Evolutionary conservation across 2,888 invertebrate genomes (phyloP).

Genomic region (Volucella inanis): DNA sequence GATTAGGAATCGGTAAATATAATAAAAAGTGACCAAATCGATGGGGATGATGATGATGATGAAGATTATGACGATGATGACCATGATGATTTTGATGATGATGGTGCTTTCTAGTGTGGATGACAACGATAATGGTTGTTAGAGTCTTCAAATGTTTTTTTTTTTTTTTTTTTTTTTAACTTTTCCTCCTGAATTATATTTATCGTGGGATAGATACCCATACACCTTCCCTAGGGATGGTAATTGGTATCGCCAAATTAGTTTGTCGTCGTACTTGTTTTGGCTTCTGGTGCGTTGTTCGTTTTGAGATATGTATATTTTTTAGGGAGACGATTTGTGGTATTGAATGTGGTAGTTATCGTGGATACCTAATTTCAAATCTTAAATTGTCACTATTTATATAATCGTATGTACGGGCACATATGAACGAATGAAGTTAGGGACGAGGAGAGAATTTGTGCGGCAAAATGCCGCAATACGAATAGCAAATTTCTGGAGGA

Average conservation of each 20-base stretch:
- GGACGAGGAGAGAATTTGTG: slow-evolving; percentile 35
- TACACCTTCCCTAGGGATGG: slow-evolving; percentile 10
- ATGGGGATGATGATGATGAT: slow-evolving; percentile 28
- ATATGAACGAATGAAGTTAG: not conserved
- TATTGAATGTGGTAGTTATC: no score
- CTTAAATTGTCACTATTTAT: no score
- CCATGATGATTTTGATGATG: slow-evolving; percentile 21
- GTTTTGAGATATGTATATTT: slow-evolving; percentile 8
- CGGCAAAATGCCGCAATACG: slow-evolving; percentile 57
- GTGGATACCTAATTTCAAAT: no score
- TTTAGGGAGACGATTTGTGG: not conserved
- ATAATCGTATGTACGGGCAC: not conserved
- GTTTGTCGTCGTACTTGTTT: slow-evolving; percentile 39
- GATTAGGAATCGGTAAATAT: slow-evolving; percentile 72
- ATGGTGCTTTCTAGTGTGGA: no score
- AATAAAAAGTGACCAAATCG: slow-evolving; percentile 60
- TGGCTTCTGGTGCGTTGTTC: slow-evolving; percentile 47
- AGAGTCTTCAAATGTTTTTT: slow-evolving; percentile 6
- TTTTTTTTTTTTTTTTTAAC: not conserved
- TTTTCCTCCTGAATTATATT: slow-evolving; percentile 40
- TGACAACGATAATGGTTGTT: not conserved
- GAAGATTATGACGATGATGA: slow-evolving; percentile 21
- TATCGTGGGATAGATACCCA: slow-evolving; percentile 1
- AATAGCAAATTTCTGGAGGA: slow-evolving; percentile 61
- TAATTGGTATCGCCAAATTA: slow-evolving; percentile 45